These are phyloP conservation scores for Helicoverpa zea DNA, from an alignment of 1,140 invertebrate species.

Conservation along the genomic window DNA sequence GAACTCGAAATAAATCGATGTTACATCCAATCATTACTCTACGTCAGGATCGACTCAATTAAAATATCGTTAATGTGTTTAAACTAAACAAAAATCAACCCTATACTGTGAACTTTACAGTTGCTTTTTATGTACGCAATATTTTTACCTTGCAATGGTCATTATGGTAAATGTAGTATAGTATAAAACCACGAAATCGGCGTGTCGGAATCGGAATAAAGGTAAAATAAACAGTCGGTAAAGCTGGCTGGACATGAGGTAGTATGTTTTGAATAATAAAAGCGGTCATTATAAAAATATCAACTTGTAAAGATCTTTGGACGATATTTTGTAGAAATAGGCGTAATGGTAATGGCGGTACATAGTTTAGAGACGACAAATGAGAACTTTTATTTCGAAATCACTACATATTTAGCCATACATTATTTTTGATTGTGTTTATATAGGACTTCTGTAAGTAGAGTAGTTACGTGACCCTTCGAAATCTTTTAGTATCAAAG, in stretches of 20 bases:
- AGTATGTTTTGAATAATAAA: slow-evolving; percentile 74
- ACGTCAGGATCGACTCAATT: slow-evolving; percentile 86
- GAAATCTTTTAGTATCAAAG: too few relatives aligned
- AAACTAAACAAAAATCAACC: slow-evolving; percentile 72
- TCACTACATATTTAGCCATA: background rate
- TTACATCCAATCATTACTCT: slow-evolving; percentile 86
- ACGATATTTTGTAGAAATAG: background rate
- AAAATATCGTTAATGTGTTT: slow-evolving; percentile 85
- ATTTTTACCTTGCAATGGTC: slow-evolving; percentile 80
- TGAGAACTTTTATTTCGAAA: background rate
- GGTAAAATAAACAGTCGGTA: slow-evolving; percentile 84
- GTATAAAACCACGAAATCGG: slow-evolving; percentile 85
- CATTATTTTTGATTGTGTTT: background rate
- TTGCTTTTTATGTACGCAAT: slow-evolving; percentile 58
- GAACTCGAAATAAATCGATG: slow-evolving; percentile 86
- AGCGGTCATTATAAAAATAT: slow-evolving; percentile 50
- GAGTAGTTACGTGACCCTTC: too few relatives aligned
- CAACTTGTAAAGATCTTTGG: background rate
- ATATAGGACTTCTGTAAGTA: background rate
- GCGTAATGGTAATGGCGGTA: too few relatives aligned
- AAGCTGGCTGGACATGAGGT: slow-evolving; percentile 69
- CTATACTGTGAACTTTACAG: slow-evolving; percentile 62
- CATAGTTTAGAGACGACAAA: background rate
- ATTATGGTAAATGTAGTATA: slow-evolving; percentile 85
- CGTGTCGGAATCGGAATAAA: slow-evolving; percentile 85